Evolutionary conservation across 2,797 vertebrate genomes (phyloP).

Genomic region (Dallia pectoralis): DNA sequence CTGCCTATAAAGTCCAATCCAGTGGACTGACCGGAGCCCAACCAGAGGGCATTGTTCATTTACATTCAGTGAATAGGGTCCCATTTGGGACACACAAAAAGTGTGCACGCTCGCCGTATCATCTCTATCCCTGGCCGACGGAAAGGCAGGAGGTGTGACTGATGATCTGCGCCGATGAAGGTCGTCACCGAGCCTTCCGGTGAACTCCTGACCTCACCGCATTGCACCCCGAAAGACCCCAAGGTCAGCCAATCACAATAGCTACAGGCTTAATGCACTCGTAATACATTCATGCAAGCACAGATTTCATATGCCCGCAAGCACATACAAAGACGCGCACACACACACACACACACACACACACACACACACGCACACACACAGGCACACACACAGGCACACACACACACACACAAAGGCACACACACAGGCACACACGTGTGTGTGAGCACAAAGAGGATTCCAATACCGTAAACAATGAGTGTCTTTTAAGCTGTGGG

Average conservation of each 20-base stretch:
- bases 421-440: too few relatives aligned
- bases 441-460: too few relatives aligned
- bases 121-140: too few relatives aligned
- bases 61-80: too few relatives aligned
- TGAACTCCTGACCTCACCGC: conserved; percentile 67
- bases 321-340: neutral
- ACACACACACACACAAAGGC: neutral
- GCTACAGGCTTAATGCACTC: neutral
- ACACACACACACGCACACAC: neutral
- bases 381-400: neutral
- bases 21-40: too few relatives aligned
- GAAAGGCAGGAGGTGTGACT: conserved; percentile 32
- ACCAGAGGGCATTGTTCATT: too few relatives aligned
- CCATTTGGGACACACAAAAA: too few relatives aligned
- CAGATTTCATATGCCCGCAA: neutral
- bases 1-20: conserved; percentile 27
- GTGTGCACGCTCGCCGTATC: too few relatives aligned
- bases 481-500: neutral
- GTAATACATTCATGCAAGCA: neutral
- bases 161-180: conserved; percentile 65
- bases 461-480: conserved; percentile 7
- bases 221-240: neutral
- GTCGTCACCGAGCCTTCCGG: conserved; percentile 56
- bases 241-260: neutral
- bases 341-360: neutral